phyloP scores from a whole-genome alignment of 2,113 vertebrate species.

The Fukomys damarensis region DNA sequence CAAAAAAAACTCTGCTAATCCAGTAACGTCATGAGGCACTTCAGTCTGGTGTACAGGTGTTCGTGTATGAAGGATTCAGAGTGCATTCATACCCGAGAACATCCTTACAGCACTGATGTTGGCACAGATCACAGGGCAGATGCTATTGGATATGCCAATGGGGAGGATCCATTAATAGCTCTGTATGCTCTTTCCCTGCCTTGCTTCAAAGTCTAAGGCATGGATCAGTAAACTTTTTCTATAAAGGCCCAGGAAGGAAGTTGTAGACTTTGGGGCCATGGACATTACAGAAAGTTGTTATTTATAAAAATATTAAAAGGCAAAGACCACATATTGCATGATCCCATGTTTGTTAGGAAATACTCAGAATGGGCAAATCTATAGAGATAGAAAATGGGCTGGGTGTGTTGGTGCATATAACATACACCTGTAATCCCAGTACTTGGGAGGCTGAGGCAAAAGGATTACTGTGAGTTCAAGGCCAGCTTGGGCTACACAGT shows the following conservation, averaged over 20 bases:
- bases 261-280: not conserved
- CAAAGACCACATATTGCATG: not conserved
- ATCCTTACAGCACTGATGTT: accelerated
- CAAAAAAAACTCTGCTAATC: not conserved
- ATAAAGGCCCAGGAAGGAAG: not conserved
- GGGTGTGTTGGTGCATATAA: not conserved
- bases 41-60: not conserved
- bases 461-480: not conserved
- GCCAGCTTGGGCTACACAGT: not conserved
- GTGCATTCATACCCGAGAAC: too few species aligned
- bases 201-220: too few species aligned
- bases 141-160: not conserved
- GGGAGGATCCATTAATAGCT: too few species aligned
- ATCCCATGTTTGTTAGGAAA: not conserved
- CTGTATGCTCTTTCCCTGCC: not conserved
- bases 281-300: not conserved
- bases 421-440: not conserved
- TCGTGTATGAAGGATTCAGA: not conserved
- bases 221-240: not conserved
- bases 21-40: accelerated
- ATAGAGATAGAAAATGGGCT: not conserved
- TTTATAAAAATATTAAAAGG: not conserved
- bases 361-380: not conserved
- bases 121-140: not conserved
- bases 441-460: not conserved